Evolutionary conservation across 2,113 vertebrate species (phyloP), one percentile per base, ranked within the genome.

Genomic region (Melanostigma gelatinosum): DNA sequence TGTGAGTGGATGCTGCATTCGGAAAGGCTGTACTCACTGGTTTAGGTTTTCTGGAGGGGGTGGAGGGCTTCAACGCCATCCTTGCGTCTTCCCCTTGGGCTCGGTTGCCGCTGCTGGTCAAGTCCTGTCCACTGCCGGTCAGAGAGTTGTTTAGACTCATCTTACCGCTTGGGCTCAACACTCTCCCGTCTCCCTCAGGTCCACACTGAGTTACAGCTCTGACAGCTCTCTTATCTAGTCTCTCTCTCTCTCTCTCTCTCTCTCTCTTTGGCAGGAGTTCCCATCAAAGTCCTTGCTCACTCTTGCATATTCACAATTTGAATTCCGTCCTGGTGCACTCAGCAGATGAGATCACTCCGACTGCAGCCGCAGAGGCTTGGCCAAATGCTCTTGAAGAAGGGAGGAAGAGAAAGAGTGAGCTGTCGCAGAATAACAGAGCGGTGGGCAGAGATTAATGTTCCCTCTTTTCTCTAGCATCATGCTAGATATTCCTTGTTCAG

Each of bases 91-190:
- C 91, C 85, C 75, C 64, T 15, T 80, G 44, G 20, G 64, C 44
- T 69, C 13, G 65, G 48, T 22, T 77, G 38, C 1, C 85, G 36
- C 61, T 85, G 69, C 70, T 86, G 85, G 63, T 64, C 70, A 77
- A 46, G 34, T 88, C 89, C 54, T 82, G 87, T 89, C 84, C 85
- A 16, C 74, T 50, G 64, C 46, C 22, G 4, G 80, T 83, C 78
- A 86, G 86, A 81, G 73, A 85, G 65, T 85, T 87, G 67, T 64
- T 91, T 11, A 83, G 38, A 78, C 75, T 93, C 93, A 93, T 93
- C 55, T 70, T 89, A 62, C 52, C 77, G 65, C 65, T 32, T 27
- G 62, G 10, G 32, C 57, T 77, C 63, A 18, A 57, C 29, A 22
- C 74, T 82, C 34, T 72, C 55, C 44, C 22, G 2, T 16, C 27